These are phyloP conservation scores for Pagrus major DNA, from an alignment of 2,113 vertebrate species.

Conservation along the genomic window DNA sequence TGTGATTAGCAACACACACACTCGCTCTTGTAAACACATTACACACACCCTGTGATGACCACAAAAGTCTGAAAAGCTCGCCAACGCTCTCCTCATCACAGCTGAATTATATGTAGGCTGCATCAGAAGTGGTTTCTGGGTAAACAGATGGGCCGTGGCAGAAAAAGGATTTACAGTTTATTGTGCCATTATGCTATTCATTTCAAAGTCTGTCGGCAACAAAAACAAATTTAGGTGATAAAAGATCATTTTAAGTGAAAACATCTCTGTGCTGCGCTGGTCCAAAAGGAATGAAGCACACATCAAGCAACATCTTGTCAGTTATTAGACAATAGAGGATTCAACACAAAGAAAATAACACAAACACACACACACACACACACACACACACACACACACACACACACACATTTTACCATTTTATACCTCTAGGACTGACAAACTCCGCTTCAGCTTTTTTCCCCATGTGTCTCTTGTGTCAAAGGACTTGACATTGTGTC, in stretches of 20 bases:
- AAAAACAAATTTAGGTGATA: conserved; percentile 66
- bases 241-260: conserved; percentile 58
- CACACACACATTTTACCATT: too few species aligned
- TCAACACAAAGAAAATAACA: conserved; percentile 19
- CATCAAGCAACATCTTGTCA: conserved; percentile 18
- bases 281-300: conserved; percentile 33
- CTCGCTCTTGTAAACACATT: conserved; percentile 80
- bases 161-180: conserved; percentile 64
- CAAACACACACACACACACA: conserved; percentile 1
- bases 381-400: neutral
- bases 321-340: conserved; percentile 9
- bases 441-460: neutral
- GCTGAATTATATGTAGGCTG: conserved; percentile 68
- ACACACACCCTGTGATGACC: conserved; percentile 77
- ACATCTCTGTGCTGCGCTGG: conserved; percentile 32
- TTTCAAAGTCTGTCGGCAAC: conserved; percentile 70
- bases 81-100: conserved; percentile 74
- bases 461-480: neutral
- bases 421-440: neutral
- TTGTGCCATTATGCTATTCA: conserved; percentile 61
- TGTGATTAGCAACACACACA: conserved; percentile 82
- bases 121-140: conserved; percentile 79
- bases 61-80: conserved; percentile 69
- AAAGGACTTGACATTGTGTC: neutral
- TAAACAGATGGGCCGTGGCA: conserved; percentile 61